A percentile compares a stretch with the other conserved stretches of the same genome.
Conservation (phyloP, 2,113 vertebrate species). For the Xenopus laevis region DNA sequence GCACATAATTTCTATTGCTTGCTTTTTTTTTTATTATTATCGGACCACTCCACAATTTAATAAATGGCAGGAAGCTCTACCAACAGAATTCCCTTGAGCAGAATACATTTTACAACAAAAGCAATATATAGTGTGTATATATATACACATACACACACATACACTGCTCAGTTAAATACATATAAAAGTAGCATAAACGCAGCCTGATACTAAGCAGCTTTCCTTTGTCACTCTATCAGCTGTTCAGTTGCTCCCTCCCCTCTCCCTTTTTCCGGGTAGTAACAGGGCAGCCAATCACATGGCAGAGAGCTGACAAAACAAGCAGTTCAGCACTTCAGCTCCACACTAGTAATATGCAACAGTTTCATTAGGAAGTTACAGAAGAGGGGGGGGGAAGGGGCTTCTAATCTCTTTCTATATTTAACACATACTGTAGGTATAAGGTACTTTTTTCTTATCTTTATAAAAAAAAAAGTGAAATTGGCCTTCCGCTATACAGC, state of each 20-base stretch:
- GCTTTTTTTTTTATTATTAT: too few species aligned
- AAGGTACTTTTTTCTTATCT: neutral
- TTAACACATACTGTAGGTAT: neutral
- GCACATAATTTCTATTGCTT: too few species aligned
- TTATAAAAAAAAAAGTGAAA: neutral
- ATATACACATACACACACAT: too few species aligned
- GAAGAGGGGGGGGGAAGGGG: conserved; percentile 6
- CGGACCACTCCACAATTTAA: too few species aligned
- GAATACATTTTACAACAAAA: too few species aligned
- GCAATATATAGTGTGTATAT: too few species aligned
- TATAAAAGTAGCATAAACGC: neutral
- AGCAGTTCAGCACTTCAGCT: conserved; percentile 48
- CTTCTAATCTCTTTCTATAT: neutral
- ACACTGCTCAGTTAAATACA: too few species aligned
- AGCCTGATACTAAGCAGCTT: conserved; percentile 48
- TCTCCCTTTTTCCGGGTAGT: conserved; percentile 85
- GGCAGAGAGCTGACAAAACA: conserved; percentile 67
- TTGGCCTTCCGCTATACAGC: too few species aligned
- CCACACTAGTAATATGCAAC: conserved; percentile 35
- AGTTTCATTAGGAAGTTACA: conserved; percentile 36
- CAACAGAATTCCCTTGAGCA: too few species aligned
- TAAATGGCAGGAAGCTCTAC: too few species aligned
- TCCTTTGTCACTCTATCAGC: conserved; percentile 74
- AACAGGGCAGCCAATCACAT: conserved; percentile 89
- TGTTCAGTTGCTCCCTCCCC: conserved; percentile 70